These are phyloP conservation scores for Aspidiotus destructor DNA, from an alignment of 2,888 invertebrate genomes.

Conservation along the genomic window DNA sequence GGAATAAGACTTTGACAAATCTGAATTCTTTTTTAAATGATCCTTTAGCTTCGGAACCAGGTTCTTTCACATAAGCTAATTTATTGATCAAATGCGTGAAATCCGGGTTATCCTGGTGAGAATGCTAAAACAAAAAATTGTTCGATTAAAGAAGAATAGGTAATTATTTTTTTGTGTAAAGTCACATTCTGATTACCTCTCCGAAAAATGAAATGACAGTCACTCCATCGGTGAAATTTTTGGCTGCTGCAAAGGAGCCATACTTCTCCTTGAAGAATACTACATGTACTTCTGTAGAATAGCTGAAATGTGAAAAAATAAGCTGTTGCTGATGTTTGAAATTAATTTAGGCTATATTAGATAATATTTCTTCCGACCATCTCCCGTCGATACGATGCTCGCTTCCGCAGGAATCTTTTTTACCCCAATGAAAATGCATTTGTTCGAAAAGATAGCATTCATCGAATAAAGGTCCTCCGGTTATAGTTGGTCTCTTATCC, in stretches of 20 bases:
- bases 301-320: constrained; percentile 44
- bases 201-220: constrained; percentile 59
- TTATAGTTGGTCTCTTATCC: constrained; percentile 20
- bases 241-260: constrained; percentile 53
- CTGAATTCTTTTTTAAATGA: constrained; percentile 33
- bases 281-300: constrained; percentile 67
- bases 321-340: no score
- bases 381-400: constrained; percentile 54
- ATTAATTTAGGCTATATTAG: background rate
- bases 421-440: constrained; percentile 62
- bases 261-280: constrained; percentile 68
- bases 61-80: constrained; percentile 15
- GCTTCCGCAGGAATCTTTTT: constrained; percentile 50
- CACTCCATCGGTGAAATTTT: constrained; percentile 57
- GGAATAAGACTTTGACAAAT: constrained; percentile 23
- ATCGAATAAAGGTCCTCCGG: constrained; percentile 35
- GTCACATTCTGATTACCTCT: constrained; percentile 24
- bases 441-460: constrained; percentile 55
- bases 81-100: constrained; percentile 26
- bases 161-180: background rate
- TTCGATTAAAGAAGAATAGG: background rate
- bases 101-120: constrained; percentile 27
- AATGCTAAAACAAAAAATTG: constrained; percentile 4
- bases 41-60: constrained; percentile 13
- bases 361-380: constrained; percentile 41